Evolutionary conservation across 2,888 invertebrate species (phyloP).

Genomic region (Chydorus sphaericus): DNA sequence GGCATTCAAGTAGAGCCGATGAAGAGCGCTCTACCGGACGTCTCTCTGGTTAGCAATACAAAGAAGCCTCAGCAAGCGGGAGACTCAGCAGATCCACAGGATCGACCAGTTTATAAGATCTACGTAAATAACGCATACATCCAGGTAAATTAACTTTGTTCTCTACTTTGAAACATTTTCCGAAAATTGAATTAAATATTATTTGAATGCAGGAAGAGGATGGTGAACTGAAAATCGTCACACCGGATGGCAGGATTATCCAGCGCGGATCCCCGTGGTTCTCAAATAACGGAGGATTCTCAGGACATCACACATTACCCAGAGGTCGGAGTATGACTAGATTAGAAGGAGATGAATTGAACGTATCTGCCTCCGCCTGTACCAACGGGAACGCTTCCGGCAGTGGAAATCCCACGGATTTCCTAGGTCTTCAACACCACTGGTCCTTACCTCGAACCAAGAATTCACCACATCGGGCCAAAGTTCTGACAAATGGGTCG

Average conservation of each 20-base stretch:
- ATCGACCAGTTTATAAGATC: constrained; percentile 20
- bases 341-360: background rate
- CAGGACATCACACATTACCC: constrained; percentile 13
- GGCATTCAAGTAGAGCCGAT: constrained; percentile 2
- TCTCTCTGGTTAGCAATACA: constrained; percentile 15
- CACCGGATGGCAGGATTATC: constrained; percentile 10
- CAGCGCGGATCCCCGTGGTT: constrained; percentile 11
- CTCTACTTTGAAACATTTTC: too few species aligned
- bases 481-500: constrained; percentile 15
- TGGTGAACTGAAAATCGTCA: constrained; percentile 19
- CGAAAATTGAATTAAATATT: too few species aligned
- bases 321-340: constrained; percentile 1
- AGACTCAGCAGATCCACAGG: constrained; percentile 18
- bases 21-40: too few species aligned
- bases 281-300: background rate
- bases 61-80: constrained; percentile 18
- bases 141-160: too few species aligned
- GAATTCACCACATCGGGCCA: constrained; percentile 6
- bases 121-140: constrained; percentile 21
- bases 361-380: too few species aligned
- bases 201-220: too few species aligned
- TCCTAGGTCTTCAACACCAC: too few species aligned
- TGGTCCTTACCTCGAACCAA: constrained; percentile 14
- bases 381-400: background rate
- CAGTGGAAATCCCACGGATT: background rate